Base-by-base conservation (phyloP, 2,113 vertebrate genomes). In the Trogon surrucura region DNA sequence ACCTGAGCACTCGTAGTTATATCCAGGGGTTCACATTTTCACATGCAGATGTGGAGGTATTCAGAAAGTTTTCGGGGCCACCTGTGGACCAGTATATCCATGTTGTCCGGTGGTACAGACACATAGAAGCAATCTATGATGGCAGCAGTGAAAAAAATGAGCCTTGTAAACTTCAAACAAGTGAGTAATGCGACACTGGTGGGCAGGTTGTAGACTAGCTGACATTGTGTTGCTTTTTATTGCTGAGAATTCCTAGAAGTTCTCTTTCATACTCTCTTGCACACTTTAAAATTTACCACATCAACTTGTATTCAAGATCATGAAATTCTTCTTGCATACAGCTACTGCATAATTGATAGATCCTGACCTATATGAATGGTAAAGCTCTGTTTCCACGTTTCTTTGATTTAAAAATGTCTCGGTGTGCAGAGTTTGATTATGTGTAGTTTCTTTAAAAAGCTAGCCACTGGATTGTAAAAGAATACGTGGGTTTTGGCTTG, bases 71-170 rank as follows among this genome's bases (percentile, higher is more conserved):
- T 94, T 96, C 87, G 62, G 94, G 97, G 62, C 98, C 99, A 91
- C 99, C 99, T n/a, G 92, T 97, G n/a, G 98, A 98, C 64, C 98
- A 93, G 80, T 98, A 98, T 95, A 98, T 98, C 96, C 99, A 99
- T 93, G 98, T 99, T 97, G 98, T 99, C 97, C 99, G 99, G 96
- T 99, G 99, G 99, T 99, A 99, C 98, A 99, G 98, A 96, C 99
- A 99, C 98, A 98, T 99, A 97, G 98, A 98, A 66, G 97, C 98
- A 85, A 97, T 99, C 97, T 98, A 98, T 98, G 97, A 96, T 95
- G 97, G 97, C 91, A 96, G 89, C 97, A 86, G 74, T 78, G 97
- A 97, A 96, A 96, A 96, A 73, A 96, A 73, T 95, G 85, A 95
- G 97, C 97, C 98, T 80, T 97, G 96, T 98, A 98, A 98, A 98